A percentile compares a stretch with the other conserved stretches of the same genome.
These are phyloP conservation scores for Parauchenoglanis punctatus DNA, from an alignment of 2,797 vertebrate genomes.

Conservation along the genomic window DNA sequence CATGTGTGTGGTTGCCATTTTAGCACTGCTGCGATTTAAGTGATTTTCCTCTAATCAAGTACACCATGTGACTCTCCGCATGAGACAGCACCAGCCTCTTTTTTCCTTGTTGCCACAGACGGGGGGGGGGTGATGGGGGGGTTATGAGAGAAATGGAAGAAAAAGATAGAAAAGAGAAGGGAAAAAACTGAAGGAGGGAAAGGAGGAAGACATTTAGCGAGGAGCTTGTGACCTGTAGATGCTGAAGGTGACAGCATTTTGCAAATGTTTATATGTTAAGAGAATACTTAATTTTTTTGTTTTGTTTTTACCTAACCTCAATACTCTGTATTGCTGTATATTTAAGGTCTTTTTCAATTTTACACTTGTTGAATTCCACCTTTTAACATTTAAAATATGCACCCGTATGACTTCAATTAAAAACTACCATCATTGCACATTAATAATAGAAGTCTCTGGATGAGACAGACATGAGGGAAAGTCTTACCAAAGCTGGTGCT, in stretches of 20 bases:
- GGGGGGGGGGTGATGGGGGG: not conserved
- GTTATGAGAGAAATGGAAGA: conserved; percentile 49
- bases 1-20: conserved; percentile 70
- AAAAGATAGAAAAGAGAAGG: conserved; percentile 15
- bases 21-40: conserved; percentile 72
- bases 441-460: not conserved
- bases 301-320: not conserved
- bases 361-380: not conserved
- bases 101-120: conserved; percentile 59
- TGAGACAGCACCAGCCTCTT: conserved; percentile 66
- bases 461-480: not conserved
- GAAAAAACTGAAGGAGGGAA: not conserved
- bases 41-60: conserved; percentile 74
- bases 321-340: not conserved
- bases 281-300: not conserved
- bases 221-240: conserved; percentile 47
- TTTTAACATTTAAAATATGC: not conserved
- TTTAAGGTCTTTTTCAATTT: no score
- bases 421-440: not conserved
- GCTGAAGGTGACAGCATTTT: conserved; percentile 50
- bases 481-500: not conserved
- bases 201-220: conserved; percentile 27
- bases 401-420: not conserved
- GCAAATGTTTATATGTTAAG: not conserved
- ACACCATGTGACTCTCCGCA: conserved; percentile 77